Base-by-base conservation (phyloP, 2,797 vertebrate genomes). In the Pangasius larnaudii region DNA sequence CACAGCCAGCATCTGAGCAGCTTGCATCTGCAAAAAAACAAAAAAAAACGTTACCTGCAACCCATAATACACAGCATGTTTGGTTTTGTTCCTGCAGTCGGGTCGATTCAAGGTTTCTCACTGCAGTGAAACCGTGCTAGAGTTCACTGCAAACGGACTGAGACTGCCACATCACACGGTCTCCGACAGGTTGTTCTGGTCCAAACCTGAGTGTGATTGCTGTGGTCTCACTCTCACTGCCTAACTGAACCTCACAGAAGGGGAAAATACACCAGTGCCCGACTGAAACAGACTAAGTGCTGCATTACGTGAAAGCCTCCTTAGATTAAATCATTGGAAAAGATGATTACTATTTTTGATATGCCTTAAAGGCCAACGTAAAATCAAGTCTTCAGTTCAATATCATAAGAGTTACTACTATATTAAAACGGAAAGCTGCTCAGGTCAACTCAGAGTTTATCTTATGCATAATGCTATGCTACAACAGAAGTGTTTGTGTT, bases 371-470 rank as follows among this genome's bases (percentile, higher is more conserved):
- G 42, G 71, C 83, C 58, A 86, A 86, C 42, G 6, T 84, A 85
- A 85, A 87, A 59, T 58, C 74, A 86, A 36, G 24, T 78, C 71
- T 77, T 69, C 49, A 56, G 84, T 83, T 86, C 69, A 79, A 58
- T 84, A 65, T 86, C 71, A 53, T 71, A 30, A 59, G 24, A 84
- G 49, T 65, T 86, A 87, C 59, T 88, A 42, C 80, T 77, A 71
- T 67, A 46, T 87, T 86, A 78, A 39, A 46, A 65, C 74, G 46
- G 80, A 86, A 72, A 61, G 69, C 58, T 86, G 39, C 89, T 85
- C 75, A 88, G 79, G 80, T 87, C 61, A 75, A 84, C 79, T 78
- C 77, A 69, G 77, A 88, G 77, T 10, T 88, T 72, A 87, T 67
- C 39, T 74, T 74, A 67, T 74, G 74, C 53, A 69, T 72, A 75